These are phyloP conservation scores for Temnothorax curvispinosus DNA, from an alignment of 1,140 invertebrate genomes.

Conservation along the genomic window DNA sequence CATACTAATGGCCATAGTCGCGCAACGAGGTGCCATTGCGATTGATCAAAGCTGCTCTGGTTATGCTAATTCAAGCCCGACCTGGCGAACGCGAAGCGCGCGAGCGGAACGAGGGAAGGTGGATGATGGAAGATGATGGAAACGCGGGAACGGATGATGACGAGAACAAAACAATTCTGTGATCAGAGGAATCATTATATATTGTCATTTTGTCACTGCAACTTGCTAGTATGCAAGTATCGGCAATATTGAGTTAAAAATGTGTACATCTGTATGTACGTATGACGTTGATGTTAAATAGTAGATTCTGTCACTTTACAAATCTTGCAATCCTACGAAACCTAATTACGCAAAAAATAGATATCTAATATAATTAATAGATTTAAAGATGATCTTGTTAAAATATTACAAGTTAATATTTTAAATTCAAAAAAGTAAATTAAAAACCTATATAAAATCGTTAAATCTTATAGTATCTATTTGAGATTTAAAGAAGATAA, in stretches of 20 bases:
- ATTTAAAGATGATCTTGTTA: not conserved
- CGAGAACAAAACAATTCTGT: slow-evolving; percentile 25
- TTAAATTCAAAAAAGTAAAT: not conserved
- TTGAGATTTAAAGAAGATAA: not conserved
- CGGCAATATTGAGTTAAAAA: not conserved
- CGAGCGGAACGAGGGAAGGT: not conserved
- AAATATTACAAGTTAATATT: not conserved
- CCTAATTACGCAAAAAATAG: not conserved
- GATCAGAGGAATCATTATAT: slow-evolving; percentile 26
- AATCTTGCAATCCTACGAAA: not conserved
- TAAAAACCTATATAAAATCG: not conserved
- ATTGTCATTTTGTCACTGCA: slow-evolving; percentile 12
- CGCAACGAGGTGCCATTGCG: slow-evolving; percentile 76
- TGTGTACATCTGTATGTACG: too few relatives aligned
- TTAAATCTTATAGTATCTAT: not conserved
- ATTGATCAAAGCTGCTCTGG: slow-evolving; percentile 82
- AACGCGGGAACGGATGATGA: slow-evolving; percentile 37
- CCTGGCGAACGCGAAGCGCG: slow-evolving; percentile 46
- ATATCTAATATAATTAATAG: not conserved
- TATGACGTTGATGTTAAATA: not conserved
- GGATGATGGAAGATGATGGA: slow-evolving; percentile 41
- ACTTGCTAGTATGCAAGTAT: not conserved
- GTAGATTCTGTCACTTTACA: not conserved
- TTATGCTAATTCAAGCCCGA: slow-evolving; percentile 79
- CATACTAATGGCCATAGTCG: slow-evolving; percentile 78